Base-by-base conservation (phyloP, 2,113 vertebrate genomes). In the Oreochromis aureus region DNA sequence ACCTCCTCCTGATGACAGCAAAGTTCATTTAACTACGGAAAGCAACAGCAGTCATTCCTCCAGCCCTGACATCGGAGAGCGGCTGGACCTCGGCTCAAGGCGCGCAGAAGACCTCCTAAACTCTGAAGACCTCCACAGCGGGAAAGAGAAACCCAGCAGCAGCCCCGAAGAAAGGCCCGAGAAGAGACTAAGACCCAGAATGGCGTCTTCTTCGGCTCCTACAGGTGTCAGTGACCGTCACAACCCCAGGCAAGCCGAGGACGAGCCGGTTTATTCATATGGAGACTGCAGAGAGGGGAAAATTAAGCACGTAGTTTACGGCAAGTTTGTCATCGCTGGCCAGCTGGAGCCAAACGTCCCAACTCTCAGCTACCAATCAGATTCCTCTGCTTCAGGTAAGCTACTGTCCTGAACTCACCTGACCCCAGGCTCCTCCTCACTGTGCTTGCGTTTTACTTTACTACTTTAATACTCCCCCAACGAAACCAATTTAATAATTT, bases 241-340 rank as follows among this genome's bases (percentile, higher is more conserved):
- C 10, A 83, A 22, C 27, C 13, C 7, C 2, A 22, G 24, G 46
- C 39, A 81, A 51, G 32, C 7, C 2, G 32, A 51, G 2, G 32
- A 6, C 3, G 48, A 46, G 9, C 1, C 13, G 66, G 6, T 3
- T 6, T 7, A 6, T 13, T 13, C 51, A 2, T 9, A n/a, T 7
- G 10, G 82, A 7, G 69, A 61, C 39, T 94, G 95, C 5, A 58
- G 6, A 18, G 2, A 16, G 2, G 94, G 93, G 1, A 1, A 22
- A 2, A 53, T 92, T 1, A n/a, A 55, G 5, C 84, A 10, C 1
- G 30, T 89, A 1, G 3, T 54, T 7, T 36, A 19, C 2, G 94
- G 93, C 0, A 87, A 44, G 46, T 93, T 95, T 81, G 86, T 84
- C n/a, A 34, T 91, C 0, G 7, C n/a, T 1, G 93, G 87, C 11